Percentiles rank a stretch among this genome's conserved stretches.
Evolutionary conservation across 1,140 invertebrate genomes (phyloP).

Genomic region (Drosophila lini): DNA sequence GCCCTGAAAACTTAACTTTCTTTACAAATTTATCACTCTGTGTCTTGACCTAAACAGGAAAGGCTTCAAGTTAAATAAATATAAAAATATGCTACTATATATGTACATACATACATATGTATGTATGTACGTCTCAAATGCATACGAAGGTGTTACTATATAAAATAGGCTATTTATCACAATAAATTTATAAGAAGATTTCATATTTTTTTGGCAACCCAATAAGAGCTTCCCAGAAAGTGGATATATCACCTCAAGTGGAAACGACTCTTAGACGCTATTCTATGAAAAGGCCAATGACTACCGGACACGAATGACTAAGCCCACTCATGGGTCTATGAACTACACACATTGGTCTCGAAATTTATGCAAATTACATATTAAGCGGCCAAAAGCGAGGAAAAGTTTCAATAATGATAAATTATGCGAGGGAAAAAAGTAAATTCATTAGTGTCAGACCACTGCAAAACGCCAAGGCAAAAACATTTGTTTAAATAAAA

Average conservation of each 20-base stretch:
- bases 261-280: constrained; percentile 10
- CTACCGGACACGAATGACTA: constrained; percentile 18
- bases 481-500: constrained; percentile 62
- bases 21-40: too few species aligned
- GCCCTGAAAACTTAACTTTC: background rate
- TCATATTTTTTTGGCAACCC: constrained; percentile 8
- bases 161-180: background rate
- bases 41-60: background rate
- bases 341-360: background rate
- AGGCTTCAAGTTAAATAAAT: background rate
- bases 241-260: constrained; percentile 23
- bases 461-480: constrained; percentile 29
- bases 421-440: constrained; percentile 39
- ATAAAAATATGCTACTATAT: too few species aligned
- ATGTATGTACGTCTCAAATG: too few species aligned
- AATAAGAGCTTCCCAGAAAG: constrained; percentile 22
- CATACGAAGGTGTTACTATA: too few species aligned
- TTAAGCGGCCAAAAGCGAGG: constrained; percentile 5
- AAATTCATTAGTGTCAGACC: constrained; percentile 60
- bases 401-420: constrained; percentile 30
- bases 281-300: constrained; percentile 38
- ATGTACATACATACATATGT: background rate
- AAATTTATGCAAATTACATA: constrained; percentile 41
- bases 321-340: constrained; percentile 14
- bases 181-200: constrained; percentile 1